Conservation (phyloP, 2,797 vertebrate species). For the Enteromius paludinosus region DNA sequence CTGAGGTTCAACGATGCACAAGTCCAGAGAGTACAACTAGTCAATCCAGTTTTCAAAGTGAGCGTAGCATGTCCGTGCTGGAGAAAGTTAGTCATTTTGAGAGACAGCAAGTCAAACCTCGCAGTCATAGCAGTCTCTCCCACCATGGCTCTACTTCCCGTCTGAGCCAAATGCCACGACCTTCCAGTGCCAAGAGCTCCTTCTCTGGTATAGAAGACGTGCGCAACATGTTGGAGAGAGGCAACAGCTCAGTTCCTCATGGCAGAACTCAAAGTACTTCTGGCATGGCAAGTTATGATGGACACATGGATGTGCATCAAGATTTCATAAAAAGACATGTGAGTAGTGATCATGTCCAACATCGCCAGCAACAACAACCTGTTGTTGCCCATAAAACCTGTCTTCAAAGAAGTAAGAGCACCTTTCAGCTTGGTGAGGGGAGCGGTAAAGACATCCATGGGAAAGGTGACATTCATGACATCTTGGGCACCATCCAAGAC, state of each 20-base stretch:
- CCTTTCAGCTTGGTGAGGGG: conserved; percentile 79
- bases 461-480: conserved; percentile 72
- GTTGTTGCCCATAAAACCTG: conserved; percentile 68
- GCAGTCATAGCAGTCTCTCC: conserved; percentile 68
- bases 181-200: conserved; percentile 53
- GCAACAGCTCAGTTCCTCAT: conserved; percentile 58
- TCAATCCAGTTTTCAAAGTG: conserved; percentile 59
- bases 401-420: conserved; percentile 84
- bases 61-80: conserved; percentile 84
- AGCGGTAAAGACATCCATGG: conserved; percentile 68
- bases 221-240: conserved; percentile 70
- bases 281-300: conserved; percentile 43
- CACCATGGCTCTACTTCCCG: conserved; percentile 57
- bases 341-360: conserved; percentile 62
- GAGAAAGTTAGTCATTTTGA: conserved; percentile 93
- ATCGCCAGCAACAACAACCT: conserved; percentile 68
- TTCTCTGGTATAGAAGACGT: conserved; percentile 77
- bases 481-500: conserved; percentile 73
- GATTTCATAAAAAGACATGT: conserved; percentile 56
- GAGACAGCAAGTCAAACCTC: conserved; percentile 78
- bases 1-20: conserved; percentile 75
- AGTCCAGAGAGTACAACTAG: conserved; percentile 65
- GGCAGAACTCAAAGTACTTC: conserved; percentile 71
- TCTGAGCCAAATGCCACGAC: conserved; percentile 54
- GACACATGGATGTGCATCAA: conserved; percentile 52